These are phyloP conservation scores for Anthopleura sola DNA, from an alignment of 64 coral and sea anemone genomes.

Conservation along the genomic window DNA sequence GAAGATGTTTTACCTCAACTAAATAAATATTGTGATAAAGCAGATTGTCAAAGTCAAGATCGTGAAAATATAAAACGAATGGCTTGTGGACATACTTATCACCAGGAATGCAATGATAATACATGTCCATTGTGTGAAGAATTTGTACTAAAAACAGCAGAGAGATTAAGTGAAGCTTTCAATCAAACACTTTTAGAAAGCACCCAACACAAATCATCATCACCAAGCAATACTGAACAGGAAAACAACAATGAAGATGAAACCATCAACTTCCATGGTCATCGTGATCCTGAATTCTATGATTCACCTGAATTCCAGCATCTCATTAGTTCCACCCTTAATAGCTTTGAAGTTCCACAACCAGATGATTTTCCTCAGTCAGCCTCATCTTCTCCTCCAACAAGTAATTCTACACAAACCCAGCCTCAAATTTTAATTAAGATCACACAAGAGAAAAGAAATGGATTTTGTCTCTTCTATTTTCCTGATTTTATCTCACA, in stretches of 20 bases:
- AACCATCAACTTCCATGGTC: background rate
- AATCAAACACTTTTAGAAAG: background rate
- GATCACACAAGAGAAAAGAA: background rate
- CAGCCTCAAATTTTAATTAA: constrained; percentile 3
- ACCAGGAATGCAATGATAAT: background rate
- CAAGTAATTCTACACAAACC: background rate
- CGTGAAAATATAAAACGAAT: background rate
- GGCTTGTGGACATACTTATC: constrained; percentile 12
- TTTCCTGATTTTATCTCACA: background rate
- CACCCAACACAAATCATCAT: background rate
- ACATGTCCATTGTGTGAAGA: constrained; percentile 5
- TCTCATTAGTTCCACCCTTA: background rate
- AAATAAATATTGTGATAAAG: constrained; percentile 18
- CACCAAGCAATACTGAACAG: background rate
- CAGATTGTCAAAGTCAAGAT: background rate
- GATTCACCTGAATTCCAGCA: background rate
- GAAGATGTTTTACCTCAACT: background rate
- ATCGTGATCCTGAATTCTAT: constrained; percentile 1
- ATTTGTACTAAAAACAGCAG: constrained; percentile 5
- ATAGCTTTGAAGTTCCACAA: constrained; percentile 34
- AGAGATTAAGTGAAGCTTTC: constrained; percentile 17
- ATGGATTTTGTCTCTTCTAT: background rate
- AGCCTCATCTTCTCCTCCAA: no score
- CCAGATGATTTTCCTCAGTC: background rate
- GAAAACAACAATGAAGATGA: background rate